Percentiles rank a stretch among this genome's conserved stretches.
Conservation (phyloP, 2,113 vertebrate species). For the Himantopus leucocephalus region DNA sequence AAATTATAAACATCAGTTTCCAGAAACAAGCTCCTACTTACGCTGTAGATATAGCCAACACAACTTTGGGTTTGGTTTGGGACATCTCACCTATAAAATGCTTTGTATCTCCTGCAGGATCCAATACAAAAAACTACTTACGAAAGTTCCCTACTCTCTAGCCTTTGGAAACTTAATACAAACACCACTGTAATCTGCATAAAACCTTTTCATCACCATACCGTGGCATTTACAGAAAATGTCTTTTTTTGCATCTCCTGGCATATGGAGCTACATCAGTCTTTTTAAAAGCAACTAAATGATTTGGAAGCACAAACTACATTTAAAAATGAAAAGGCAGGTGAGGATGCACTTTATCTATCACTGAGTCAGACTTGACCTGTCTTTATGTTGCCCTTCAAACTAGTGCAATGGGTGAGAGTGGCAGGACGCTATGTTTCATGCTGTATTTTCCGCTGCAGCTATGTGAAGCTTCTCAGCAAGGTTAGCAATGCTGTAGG, state of each 20-base stretch:
- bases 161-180: neutral
- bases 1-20: neutral
- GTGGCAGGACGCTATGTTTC: neutral
- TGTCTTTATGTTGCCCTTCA: neutral
- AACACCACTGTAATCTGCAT: neutral
- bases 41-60: neutral
- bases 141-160: neutral
- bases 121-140: neutral
- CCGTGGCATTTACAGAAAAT: neutral
- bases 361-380: neutral
- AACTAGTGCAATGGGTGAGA: neutral
- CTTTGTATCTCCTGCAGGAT: neutral
- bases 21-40: neutral
- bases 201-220: neutral
- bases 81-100: neutral
- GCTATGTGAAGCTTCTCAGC: neutral
- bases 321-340: neutral
- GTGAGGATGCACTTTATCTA: neutral
- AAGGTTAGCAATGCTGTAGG: neutral
- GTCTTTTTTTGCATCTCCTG: neutral
- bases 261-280: neutral
- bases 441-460: neutral
- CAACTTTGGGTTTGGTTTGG: neutral
- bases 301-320: neutral
- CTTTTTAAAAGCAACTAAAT: neutral